A percentile compares a stretch with the other conserved stretches of the same genome.
These are phyloP conservation scores for Macropodus opercularis DNA, from an alignment of 2,797 vertebrate genomes.

Conservation along the genomic window DNA sequence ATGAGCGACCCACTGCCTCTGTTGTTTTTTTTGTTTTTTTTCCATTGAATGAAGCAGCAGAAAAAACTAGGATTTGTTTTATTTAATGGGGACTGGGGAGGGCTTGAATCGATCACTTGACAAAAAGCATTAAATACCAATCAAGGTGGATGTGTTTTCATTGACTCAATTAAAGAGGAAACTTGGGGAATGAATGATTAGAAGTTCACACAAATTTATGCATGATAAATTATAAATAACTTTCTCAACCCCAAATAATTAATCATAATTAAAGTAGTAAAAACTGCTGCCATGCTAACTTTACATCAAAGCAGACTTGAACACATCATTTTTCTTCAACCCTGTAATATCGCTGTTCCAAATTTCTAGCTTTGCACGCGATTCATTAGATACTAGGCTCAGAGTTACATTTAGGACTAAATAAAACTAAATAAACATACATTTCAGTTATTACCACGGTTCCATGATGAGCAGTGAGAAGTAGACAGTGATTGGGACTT, in stretches of 20 bases:
- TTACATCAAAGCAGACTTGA: background rate
- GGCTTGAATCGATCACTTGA: constrained; percentile 45
- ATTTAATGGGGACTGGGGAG: background rate
- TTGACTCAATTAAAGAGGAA: constrained; percentile 32
- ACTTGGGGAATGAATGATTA: constrained; percentile 24
- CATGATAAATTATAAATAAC: background rate
- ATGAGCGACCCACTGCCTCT: constrained; percentile 59
- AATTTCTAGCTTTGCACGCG: too few relatives aligned
- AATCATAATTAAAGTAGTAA: constrained; percentile 1
- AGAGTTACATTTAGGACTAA: too few relatives aligned
- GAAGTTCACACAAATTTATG: constrained; percentile 10
- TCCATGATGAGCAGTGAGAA: constrained; percentile 3
- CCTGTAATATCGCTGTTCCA: too few relatives aligned
- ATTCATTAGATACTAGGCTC: too few relatives aligned
- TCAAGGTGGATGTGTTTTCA: constrained; percentile 36
- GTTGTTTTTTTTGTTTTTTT: too few relatives aligned
- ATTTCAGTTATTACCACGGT: constrained; percentile 15
- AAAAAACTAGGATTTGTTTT: constrained; percentile 47
- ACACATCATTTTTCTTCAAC: too few relatives aligned
- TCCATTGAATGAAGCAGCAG: constrained; percentile 57
- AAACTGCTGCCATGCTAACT: background rate
- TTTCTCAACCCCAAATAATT: background rate
- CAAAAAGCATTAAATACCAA: constrained; percentile 57
- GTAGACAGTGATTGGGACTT: constrained; percentile 7
- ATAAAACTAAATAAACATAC: too few relatives aligned